Base-by-base conservation (phyloP, 2,113 vertebrate species). In the Rhagologus leucostigma region DNA sequence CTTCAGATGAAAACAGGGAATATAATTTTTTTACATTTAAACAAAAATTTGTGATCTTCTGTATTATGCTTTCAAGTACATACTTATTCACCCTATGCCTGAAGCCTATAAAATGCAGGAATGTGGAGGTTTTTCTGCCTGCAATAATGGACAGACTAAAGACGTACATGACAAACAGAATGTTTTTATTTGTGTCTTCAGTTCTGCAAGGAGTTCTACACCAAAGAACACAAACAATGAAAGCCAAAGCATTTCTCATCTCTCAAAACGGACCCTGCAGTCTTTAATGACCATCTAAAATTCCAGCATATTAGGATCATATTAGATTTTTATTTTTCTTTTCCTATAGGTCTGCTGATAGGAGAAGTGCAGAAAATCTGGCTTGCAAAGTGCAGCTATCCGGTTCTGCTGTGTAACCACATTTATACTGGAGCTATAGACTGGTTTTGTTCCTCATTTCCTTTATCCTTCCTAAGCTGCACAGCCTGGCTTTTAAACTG, bases 371-470 rank as follows among this genome's bases (percentile, higher is more conserved):
- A 84, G 63, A 73, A 80, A 95, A 96, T 86, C 87, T 86, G 71
- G 84, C 92, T 93, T 93, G 60, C 41, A 84, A 96, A 92, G 65
- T 42, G 27, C 56, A 95, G 63, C 35, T 77, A 83, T 50, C 67
- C 83, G 83, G 35, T 76, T 94, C 63, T 87, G 29, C 60, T 88
- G 13, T 75, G 63, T 76, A 89, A 64, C 57, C n/a, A 69, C 79
- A 81, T 84, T 68, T 84, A 60, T 71, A 81, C n/a, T 35, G 29
- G 32, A 94, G 49, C 71, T 80, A 92, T 35, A 90, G 47, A 39
- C 53, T 86, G n/a, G 53, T 85, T 71, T 90, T 88, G 27, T 41
- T 95, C 70, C 63, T 88, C 52, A 89, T 92, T 94, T 95, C 39
- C 71, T 96, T 90, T 83, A 89, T 90, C 65, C 71, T 83, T 81